These are phyloP conservation scores for Sarcophaga caerulescens DNA, from an alignment of 2,888 invertebrate species.

Conservation along the genomic window DNA sequence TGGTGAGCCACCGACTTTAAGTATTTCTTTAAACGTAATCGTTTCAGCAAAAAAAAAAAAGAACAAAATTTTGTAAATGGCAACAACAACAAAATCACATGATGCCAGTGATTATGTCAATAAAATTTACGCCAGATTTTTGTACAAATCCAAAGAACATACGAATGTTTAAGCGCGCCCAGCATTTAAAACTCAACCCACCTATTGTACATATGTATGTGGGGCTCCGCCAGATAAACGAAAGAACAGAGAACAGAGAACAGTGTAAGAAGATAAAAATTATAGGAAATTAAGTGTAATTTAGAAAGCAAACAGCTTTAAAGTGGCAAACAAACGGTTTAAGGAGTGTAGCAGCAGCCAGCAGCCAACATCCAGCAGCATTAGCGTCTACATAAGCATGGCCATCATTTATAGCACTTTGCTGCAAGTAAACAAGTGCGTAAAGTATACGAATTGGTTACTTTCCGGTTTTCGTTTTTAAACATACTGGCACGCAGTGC, in stretches of 20 bases:
- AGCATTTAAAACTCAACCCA: background rate
- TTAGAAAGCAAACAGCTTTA: conserved; percentile 58
- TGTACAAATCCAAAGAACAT: conserved; percentile 40
- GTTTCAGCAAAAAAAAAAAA: background rate
- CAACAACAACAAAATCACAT: conserved; percentile 11
- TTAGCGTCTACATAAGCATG: conserved; percentile 3
- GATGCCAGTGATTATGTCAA: conserved; percentile 65
- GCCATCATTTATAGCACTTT: background rate
- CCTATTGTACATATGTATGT: background rate
- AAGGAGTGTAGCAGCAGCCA: conserved; percentile 17
- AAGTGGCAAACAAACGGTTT: conserved; percentile 51
- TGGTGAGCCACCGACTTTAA: conserved; percentile 16
- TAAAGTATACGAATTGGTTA: background rate
- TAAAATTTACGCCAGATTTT: conserved; percentile 62
- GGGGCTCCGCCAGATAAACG: too few species aligned
- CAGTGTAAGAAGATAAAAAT: conserved; percentile 40
- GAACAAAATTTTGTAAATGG: background rate
- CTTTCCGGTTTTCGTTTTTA: background rate
- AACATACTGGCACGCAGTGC: conserved; percentile 38
- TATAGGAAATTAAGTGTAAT: conserved; percentile 58
- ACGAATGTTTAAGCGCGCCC: too few species aligned
- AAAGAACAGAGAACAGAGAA: background rate
- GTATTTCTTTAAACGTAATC: conserved; percentile 59
- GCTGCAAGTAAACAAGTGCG: conserved; percentile 61
- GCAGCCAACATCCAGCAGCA: conserved; percentile 7